These are phyloP conservation scores for Gonatopus flavifemur DNA, from an alignment of 1,140 invertebrate species.

Conservation along the genomic window DNA sequence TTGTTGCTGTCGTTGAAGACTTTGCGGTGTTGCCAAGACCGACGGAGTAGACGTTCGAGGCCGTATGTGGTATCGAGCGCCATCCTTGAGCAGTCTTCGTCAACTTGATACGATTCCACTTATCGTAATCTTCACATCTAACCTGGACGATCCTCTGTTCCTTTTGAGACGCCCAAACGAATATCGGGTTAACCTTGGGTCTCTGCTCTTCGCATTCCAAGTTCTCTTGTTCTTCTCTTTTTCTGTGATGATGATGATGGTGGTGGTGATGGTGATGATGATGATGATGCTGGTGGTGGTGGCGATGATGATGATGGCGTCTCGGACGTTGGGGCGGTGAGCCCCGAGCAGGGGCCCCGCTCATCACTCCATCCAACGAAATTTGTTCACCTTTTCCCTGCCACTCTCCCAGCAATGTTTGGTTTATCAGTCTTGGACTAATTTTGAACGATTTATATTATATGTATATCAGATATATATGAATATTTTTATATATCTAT, in stretches of 20 bases:
- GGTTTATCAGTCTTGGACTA: no score
- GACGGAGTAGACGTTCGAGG: conserved; percentile 60
- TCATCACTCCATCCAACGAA: conserved; percentile 57
- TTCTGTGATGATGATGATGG: conserved; percentile 27
- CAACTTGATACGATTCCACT: conserved; percentile 76
- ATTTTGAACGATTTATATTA: no score
- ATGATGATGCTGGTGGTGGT: conserved; percentile 42
- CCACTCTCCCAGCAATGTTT: conserved; percentile 23
- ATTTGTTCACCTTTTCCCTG: conserved; percentile 37
- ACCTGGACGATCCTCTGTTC: conserved; percentile 79
- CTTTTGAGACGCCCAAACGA: conserved; percentile 77
- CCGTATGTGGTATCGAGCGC: conserved; percentile 77
- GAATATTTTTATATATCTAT: no score
- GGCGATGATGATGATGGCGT: conserved; percentile 43
- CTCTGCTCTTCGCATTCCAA: conserved; percentile 42
- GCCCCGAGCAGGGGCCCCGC: conserved; percentile 54
- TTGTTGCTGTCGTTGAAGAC: no score
- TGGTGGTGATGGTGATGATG: conserved; percentile 25
- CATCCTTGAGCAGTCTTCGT: conserved; percentile 78
- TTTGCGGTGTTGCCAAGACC: conserved; percentile 15
- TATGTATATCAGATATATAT: no score
- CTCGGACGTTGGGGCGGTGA: conserved; percentile 55
- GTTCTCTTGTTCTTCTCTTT: neutral
- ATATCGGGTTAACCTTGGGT: conserved; percentile 75
- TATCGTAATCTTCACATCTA: conserved; percentile 82